A percentile compares a stretch with the other conserved stretches of the same genome.
These are phyloP conservation scores for Fundulus diaphanus DNA, from an alignment of 2,797 vertebrate genomes.

Conservation along the genomic window DNA sequence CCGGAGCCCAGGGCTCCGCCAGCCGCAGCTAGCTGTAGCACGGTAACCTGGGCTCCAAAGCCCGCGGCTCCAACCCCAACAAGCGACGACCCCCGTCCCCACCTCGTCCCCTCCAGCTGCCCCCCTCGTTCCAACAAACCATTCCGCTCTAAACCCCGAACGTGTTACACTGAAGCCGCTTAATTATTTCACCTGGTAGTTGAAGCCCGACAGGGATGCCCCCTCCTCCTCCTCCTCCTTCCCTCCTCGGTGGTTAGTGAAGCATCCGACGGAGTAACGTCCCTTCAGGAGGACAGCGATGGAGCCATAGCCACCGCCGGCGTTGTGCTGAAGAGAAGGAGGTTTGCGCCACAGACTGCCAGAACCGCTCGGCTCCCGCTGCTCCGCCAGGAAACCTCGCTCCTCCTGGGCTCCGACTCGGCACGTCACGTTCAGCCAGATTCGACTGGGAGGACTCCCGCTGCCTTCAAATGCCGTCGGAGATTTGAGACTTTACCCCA, in stretches of 20 bases:
- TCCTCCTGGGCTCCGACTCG: slow-evolving; percentile 59
- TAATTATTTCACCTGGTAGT: slow-evolving; percentile 66
- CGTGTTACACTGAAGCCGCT: neutral
- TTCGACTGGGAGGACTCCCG: slow-evolving; percentile 72
- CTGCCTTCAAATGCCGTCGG: slow-evolving; percentile 52
- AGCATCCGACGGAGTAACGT: slow-evolving; percentile 67
- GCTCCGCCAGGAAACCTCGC: slow-evolving; percentile 73
- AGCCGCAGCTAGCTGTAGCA: slow-evolving; percentile 53
- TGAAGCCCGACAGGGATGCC: slow-evolving; percentile 63
- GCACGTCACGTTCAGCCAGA: slow-evolving; percentile 76
- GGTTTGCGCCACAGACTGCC: slow-evolving; percentile 40
- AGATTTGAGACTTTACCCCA: neutral
- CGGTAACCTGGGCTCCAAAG: slow-evolving; percentile 59
- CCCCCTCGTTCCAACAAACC: neutral
- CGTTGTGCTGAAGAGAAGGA: slow-evolving; percentile 33
- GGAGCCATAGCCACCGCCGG: slow-evolving; percentile 70
- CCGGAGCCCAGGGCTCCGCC: slow-evolving; percentile 62
- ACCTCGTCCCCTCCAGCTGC: neutral
- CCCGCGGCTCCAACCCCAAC: slow-evolving; percentile 15
- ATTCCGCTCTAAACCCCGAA: neutral
- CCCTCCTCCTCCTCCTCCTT: slow-evolving; percentile 37
- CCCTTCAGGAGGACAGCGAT: slow-evolving; percentile 68
- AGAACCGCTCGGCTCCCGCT: slow-evolving; percentile 61
- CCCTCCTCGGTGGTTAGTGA: slow-evolving; percentile 62
- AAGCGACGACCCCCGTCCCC: slow-evolving; percentile 8